A percentile compares a stretch with the other conserved stretches of the same genome.
These are phyloP conservation scores for Heliocidaris erythrogramma DNA, from an alignment of 35 echinoderm and acorn worm species.

Conservation along the genomic window DNA sequence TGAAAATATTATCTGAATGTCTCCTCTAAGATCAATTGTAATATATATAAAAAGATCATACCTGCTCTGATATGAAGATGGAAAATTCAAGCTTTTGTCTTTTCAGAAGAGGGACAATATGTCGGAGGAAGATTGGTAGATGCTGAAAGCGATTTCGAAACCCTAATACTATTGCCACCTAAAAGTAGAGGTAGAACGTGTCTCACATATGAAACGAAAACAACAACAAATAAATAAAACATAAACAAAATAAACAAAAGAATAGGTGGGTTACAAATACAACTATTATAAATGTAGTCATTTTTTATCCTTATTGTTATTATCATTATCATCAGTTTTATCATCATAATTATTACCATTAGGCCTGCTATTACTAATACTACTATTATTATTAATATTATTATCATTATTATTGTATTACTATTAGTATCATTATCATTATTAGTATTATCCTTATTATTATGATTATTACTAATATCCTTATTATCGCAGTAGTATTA, in stretches of 20 bases:
- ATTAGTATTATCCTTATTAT: too few species aligned
- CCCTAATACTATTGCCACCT: neutral
- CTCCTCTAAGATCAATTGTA: too few species aligned
- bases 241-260: too few species aligned
- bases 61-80: neutral
- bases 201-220: neutral
- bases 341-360: neutral
- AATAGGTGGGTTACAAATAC: neutral
- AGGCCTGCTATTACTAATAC: too few species aligned
- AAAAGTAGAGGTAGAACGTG: neutral
- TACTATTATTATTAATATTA: too few species aligned
- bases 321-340: neutral
- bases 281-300: neutral
- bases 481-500: too few species aligned
- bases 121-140: neutral
- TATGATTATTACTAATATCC: too few species aligned
- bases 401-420: too few species aligned
- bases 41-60: neutral
- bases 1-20: too few species aligned
- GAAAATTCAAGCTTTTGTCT: neutral
- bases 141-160: neutral
- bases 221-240: neutral
- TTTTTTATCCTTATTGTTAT: neutral
- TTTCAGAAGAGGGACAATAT: neutral
- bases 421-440: too few species aligned